Conservation (phyloP, 2,888 invertebrate species). For the Sminthurinus aureus region DNA sequence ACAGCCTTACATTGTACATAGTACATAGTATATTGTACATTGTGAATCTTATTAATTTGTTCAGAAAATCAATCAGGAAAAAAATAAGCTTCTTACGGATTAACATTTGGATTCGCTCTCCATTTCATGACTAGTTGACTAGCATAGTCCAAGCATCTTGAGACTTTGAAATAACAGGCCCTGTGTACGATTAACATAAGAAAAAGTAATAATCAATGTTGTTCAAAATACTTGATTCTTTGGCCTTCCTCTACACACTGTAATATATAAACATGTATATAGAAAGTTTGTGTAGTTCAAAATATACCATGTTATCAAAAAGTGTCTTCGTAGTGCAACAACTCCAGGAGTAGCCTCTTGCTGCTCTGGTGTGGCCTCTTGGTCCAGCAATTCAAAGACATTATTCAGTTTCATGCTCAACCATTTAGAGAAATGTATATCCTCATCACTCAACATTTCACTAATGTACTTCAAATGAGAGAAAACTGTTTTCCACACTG, state of each 20-base stretch:
- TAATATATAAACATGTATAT: no score
- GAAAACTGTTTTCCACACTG: constrained; percentile 44
- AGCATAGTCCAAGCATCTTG: constrained; percentile 6
- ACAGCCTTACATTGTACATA: background rate
- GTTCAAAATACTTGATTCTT: no score
- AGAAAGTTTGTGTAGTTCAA: background rate
- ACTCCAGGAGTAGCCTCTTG: constrained; percentile 24
- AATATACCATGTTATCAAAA: constrained; percentile 20
- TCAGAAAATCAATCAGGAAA: no score
- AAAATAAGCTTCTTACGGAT: constrained; percentile 9
- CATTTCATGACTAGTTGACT: constrained; percentile 19
- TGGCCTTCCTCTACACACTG: no score
- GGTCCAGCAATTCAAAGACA: constrained; percentile 20
- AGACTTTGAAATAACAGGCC: constrained; percentile 33
- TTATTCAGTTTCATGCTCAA: constrained; percentile 17
- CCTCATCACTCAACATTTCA: constrained; percentile 25
- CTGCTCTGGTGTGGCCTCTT: constrained; percentile 24
- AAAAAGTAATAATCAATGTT: background rate
- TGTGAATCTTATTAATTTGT: no score
- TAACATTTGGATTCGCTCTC: constrained; percentile 8
- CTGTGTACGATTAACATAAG: background rate
- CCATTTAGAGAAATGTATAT: constrained; percentile 29
- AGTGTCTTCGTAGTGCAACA: constrained; percentile 9
- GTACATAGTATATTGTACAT: background rate
- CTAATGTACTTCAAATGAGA: constrained; percentile 28